phyloP scores from a whole-genome alignment of 2,113 vertebrate species.

The Menidia beryllina region DNA sequence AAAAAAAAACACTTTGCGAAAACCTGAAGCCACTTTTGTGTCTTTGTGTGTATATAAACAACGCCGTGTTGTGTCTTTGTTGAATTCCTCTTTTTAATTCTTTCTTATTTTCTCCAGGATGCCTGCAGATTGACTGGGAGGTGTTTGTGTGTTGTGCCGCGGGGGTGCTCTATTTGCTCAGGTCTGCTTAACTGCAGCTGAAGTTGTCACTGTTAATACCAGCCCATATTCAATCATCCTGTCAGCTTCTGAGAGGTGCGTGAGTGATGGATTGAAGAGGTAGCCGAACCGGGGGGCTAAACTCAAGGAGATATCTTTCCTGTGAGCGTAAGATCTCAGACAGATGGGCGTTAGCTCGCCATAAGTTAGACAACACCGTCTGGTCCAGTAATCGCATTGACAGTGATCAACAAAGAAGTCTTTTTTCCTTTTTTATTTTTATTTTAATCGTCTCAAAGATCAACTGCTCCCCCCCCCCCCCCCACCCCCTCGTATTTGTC shows the following conservation, averaged over 20 bases:
- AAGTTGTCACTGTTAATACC: constrained; percentile 81
- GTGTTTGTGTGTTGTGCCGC: constrained; percentile 43
- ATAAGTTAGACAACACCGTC: constrained; percentile 79
- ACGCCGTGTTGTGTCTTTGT: constrained; percentile 27
- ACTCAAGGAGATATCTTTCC: constrained; percentile 76
- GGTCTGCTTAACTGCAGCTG: constrained; percentile 73
- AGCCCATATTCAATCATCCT: constrained; percentile 82
- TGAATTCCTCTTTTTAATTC: constrained; percentile 23
- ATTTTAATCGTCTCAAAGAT: constrained; percentile 79
- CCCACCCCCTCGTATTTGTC: constrained; percentile 59
- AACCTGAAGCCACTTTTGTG: constrained; percentile 7
- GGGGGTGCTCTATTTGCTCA: constrained; percentile 66
- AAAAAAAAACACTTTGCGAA: constrained; percentile 38
- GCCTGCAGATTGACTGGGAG: constrained; percentile 44
- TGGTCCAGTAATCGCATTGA: constrained; percentile 81
- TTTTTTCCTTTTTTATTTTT: constrained; percentile 72
- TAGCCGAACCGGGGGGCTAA: constrained; percentile 77
- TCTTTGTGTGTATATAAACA: constrained; percentile 49
- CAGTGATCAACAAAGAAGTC: constrained; percentile 86
- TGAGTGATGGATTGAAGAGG: constrained; percentile 82
- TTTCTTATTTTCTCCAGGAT: constrained; percentile 8
- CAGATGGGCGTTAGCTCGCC: constrained; percentile 65
- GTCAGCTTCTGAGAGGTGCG: constrained; percentile 77
- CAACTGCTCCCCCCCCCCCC: constrained; percentile 71
- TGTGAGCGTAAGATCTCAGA: constrained; percentile 72